Conservation (phyloP, 64 coral and sea anemone genomes). For the Pocillopora damicornis region DNA sequence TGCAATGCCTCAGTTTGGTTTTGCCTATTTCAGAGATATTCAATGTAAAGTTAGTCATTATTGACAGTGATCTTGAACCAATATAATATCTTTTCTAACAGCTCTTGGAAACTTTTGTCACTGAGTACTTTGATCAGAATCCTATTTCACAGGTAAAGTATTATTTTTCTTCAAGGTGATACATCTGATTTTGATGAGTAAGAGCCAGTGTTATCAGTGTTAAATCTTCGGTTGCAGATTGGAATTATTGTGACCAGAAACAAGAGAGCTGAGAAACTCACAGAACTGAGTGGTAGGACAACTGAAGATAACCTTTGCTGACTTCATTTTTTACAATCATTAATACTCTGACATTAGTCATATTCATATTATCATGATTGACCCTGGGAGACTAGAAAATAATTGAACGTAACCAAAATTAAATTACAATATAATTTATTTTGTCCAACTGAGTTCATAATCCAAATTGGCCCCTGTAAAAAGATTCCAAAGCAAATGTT, state of each 20-base stretch:
- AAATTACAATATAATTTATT: too few species aligned
- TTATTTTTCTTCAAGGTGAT: not conserved
- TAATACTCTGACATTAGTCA: too few species aligned
- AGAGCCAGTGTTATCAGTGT: conserved; percentile 34
- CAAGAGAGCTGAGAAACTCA: conserved; percentile 93
- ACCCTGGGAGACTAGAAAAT: too few species aligned
- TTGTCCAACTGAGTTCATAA: too few species aligned
- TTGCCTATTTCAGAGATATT: too few species aligned
- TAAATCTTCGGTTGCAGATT: conserved; percentile 44
- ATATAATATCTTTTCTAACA: conserved; percentile 31
- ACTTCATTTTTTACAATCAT: not conserved
- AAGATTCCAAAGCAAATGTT: too few species aligned
- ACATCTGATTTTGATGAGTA: not conserved
- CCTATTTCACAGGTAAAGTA: conserved; percentile 92
- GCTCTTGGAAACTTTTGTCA: conserved; percentile 87
- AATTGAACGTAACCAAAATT: too few species aligned
- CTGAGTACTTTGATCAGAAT: conserved; percentile 99
- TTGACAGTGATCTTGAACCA: too few species aligned
- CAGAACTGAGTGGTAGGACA: conserved; percentile 78
- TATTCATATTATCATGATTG: too few species aligned
- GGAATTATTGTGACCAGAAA: conserved; percentile 85
- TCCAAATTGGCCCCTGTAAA: too few species aligned
- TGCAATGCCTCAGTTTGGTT: not conserved
- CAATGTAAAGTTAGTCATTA: too few species aligned
- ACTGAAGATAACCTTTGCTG: not conserved